Evolutionary conservation across 2,888 invertebrate species (phyloP), one percentile per base, ranked within the genome.

Genomic region (Clepsis dumicolana): DNA sequence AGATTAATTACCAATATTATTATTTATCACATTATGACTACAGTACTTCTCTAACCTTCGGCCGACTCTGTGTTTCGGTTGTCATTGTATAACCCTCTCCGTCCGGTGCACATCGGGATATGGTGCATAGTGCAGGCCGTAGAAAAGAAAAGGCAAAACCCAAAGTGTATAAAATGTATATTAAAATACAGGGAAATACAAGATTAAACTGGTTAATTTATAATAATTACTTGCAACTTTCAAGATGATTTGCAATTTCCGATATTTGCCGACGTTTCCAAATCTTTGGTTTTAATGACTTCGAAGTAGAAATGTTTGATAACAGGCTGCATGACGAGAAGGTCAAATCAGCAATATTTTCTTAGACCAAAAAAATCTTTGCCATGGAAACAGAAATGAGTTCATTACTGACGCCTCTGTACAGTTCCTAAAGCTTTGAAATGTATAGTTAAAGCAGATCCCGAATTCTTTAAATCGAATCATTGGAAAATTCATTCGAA

Each of bases 221-320:
- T 53, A 53, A 4, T 4, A 7, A 38, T 16, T 7, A 4, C 24
- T 12, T 50, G 12, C 24, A 1, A 8, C 50, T 12, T 50, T 24
- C 0, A 24, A 24, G 10, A 4, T 24, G 50, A 44, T 18, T 44
- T 44, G 16, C 7, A 16, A 29, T 79, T 86, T 60, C 71, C 52
- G 53, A 44, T 18, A 0, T 44, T 16, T 44, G 3, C 1, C 12
- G 35, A 35, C 5, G 35, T 35, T 35, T 35, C 2, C 12, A 10
- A 35, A 4, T 29, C 7, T 29, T n/a, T n/a, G n/a, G n/a, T n/a
- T n/a, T n/a, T n/a, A n/a, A n/a, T n/a, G n/a, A n/a, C 44, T 44
- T 44, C 18, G 1, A 44, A 4, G 16, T 0, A 18, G 44, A 44
- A 18, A 16, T 7, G 16, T 38, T n/a, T 14, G n/a, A n/a, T n/a